Base-by-base conservation (phyloP, 2,888 invertebrate genomes). In the Epinotia ramella region DNA sequence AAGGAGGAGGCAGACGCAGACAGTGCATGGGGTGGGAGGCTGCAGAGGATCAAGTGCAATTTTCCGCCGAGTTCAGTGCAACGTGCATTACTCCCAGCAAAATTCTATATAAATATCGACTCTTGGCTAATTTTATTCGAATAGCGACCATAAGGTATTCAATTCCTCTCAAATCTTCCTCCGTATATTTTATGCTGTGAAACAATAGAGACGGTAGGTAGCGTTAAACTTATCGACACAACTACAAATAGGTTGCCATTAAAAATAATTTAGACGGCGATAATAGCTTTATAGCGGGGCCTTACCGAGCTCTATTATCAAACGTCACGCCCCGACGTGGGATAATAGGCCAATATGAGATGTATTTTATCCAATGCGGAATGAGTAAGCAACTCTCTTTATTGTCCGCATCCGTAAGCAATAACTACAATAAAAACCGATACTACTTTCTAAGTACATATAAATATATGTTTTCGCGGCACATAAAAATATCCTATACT, bases 1-100 rank as follows among this genome's bases (percentile, higher is more conserved):
- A 84, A 57, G 59, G 69, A 81, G 84, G 83, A 81, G 84, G 84
- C 82, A 83, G 85, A 80, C 78, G 80, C 80, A 79, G 81, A 78
- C 79, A 81, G 78, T 76, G n/a, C n/a, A n/a, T n/a, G 65, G 79
- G 79, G 82, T 81, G 83, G 83, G 83, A 79, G 82, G 83, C 78
- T 79, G 86, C 87, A 63, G 13, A 56, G 74, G 70, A 87, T 89
- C 85, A 87, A 90, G 89, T 86, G 90, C 90, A 92, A 91, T 91
- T 91, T 91, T 87, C 87, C 87, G 86, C 85, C 82, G 84, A 86
- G 83, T 84, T 83, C 86, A 81, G 76, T 79, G 83, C 81, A 82
- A 79, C 78, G 79, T 81, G 80, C 80, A 81, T 80, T 80, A 78
- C 79, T 77, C 77, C 76, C 78, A 77, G 79, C 77, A 79, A 80